Evolutionary conservation across 2,888 invertebrate species (phyloP), one percentile per base, ranked within the genome.

Genomic region (Endomychus coccineus): DNA sequence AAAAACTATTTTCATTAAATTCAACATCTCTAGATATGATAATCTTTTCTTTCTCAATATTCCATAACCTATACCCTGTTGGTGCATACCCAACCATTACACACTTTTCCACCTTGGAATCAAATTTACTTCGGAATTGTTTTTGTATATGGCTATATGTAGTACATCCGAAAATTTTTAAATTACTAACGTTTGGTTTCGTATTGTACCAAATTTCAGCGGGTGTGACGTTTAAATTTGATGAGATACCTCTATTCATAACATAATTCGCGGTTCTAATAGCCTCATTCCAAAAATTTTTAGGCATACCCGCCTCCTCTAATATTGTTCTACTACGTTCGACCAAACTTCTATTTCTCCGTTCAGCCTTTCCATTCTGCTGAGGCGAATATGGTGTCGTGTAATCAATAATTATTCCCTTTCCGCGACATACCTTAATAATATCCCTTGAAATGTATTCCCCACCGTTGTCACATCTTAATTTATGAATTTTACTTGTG

Each of bases 61-160:
- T 32, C 43, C 44, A 46, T 3, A 46, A 17, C 19, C 44, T 42
- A 27, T 45, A 46, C 4, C 44, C 36, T 17, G 36, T 36, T 23
- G 30, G 11, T n/a, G 36, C 24, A 40, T 44, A 46, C 5, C 42
- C 42, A 4, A 44, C 16, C 43, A 46, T 43, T 5, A 39, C 22
- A 29, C 40, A 39, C 29, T 40, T 40, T 19, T 40, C 25, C 7
- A 24, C 15, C 25, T 40, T 39, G 4, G 19, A 25, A 38, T 41
- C 41, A 34, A 39, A 41, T 22, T 41, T 42, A 29, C 24, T 13
- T 17, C 45, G 19, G 10, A 40, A 38, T 24, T 43, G 9, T 25
- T 40, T 38, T n/a, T 25, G 42, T 15, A 45, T 17, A 29, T 40
- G 40, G 22, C 21, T 23, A 21, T 38, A 44, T 10, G 34, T 39